Percentiles rank a stretch among this genome's conserved stretches.
Conservation (phyloP, 2,797 vertebrate species). For the Tangara arthus region DNA sequence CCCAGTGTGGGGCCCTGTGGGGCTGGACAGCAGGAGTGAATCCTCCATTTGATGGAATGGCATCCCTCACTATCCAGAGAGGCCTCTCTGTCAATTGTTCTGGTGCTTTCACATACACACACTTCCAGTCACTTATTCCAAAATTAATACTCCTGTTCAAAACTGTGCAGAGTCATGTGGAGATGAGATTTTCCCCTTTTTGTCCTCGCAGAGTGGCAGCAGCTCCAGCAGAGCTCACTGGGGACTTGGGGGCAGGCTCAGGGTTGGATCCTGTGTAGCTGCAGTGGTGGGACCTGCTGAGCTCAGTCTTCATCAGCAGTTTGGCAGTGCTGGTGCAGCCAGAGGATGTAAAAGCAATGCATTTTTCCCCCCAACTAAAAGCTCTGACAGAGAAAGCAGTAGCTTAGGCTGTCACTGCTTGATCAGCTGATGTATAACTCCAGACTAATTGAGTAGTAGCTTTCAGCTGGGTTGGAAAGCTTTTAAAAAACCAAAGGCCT, state of each 20-base stretch:
- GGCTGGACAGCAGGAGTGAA: neutral
- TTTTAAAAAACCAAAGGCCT: conserved; percentile 34
- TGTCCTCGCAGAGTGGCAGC: neutral
- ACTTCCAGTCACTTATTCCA: neutral
- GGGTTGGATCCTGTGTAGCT: neutral
- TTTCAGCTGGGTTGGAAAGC: conserved; percentile 20
- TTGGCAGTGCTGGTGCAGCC: neutral
- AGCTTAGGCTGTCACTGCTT: neutral
- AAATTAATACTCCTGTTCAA: neutral
- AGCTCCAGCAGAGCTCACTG: neutral
- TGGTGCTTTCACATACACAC: neutral
- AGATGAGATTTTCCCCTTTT: accelerated
- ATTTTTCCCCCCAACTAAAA: neutral
- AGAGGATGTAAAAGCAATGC: neutral
- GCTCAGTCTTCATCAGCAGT: neutral
- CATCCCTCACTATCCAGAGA: neutral
- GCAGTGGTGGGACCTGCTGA: neutral
- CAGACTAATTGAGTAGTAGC: conserved; percentile 18
- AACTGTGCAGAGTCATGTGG: neutral
- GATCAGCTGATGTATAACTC: conserved; percentile 15
- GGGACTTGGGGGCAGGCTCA: neutral
- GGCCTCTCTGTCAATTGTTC: neutral
- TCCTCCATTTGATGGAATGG: neutral
- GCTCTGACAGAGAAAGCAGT: neutral
- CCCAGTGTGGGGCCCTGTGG: accelerated